Evolutionary conservation across 2,888 invertebrate species (phyloP).

Genomic region (Crematogaster levior): DNA sequence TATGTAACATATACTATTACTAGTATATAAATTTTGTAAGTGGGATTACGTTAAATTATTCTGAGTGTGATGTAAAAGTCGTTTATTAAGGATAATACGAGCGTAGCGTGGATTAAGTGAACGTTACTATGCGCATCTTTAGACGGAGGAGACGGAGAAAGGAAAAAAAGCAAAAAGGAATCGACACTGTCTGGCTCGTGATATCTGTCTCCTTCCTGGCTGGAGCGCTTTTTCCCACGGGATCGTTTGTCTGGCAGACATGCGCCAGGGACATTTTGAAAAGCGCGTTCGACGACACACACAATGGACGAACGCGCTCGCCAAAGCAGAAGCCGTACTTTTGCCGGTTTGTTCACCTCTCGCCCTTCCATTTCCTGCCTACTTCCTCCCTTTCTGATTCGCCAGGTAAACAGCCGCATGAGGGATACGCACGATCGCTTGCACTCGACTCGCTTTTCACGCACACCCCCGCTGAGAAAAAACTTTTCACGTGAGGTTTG

Average conservation of each 20-base stretch:
- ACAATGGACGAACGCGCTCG: constrained; percentile 49
- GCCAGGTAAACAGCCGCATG: constrained; percentile 56
- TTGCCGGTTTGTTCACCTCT: constrained; percentile 47
- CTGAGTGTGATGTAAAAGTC: background rate
- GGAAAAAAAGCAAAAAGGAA: constrained; percentile 2
- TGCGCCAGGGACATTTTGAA: constrained; percentile 61
- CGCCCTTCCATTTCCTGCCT: constrained; percentile 42
- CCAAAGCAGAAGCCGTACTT: constrained; percentile 51
- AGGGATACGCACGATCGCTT: constrained; percentile 55
- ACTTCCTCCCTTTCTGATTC: constrained; percentile 39
- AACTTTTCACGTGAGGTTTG: constrained; percentile 46
- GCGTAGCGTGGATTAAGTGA: background rate
- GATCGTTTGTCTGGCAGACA: constrained; percentile 61
- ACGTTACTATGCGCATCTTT: constrained; percentile 10
- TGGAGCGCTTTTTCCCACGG: constrained; percentile 57
- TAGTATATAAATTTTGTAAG: background rate
- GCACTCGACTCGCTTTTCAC: constrained; percentile 62
- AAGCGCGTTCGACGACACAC: constrained; percentile 61
- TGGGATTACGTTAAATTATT: constrained; percentile 5
- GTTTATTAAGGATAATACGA: background rate
- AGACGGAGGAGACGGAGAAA: background rate
- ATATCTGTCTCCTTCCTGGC: constrained; percentile 48
- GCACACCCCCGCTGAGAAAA: constrained; percentile 55
- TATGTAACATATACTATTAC: background rate
- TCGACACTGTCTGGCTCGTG: constrained; percentile 34